Conservation (phyloP, 2,797 vertebrate species). For the Parauchenoglanis punctatus region DNA sequence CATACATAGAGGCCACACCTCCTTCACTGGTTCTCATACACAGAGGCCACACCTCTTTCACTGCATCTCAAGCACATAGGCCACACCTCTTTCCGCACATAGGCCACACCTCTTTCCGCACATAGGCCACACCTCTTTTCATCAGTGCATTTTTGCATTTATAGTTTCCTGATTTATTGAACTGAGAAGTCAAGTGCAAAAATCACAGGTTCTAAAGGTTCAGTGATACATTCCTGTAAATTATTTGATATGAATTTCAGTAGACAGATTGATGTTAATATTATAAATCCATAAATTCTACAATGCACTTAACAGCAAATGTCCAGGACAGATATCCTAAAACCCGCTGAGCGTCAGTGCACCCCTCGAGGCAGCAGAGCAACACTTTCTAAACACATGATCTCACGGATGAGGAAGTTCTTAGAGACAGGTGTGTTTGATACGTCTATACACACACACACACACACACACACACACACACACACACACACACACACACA, state of each 20-base stretch:
- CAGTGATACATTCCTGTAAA: background rate
- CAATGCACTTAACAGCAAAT: background rate
- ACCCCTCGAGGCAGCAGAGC: background rate
- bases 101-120: background rate
- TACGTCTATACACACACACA: no score
- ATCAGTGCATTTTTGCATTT: background rate
- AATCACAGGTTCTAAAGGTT: background rate
- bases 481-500: slow-evolving; percentile 43
- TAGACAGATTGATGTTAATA: background rate
- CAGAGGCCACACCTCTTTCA: background rate
- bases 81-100: background rate
- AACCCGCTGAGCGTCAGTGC: background rate
- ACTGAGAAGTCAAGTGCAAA: background rate
- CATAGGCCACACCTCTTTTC: background rate
- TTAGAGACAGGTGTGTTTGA: no score
- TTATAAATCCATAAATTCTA: background rate
- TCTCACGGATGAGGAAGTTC: slow-evolving; percentile 1
- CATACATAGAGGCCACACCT: background rate
- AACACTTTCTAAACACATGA: background rate
- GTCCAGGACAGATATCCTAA: background rate
- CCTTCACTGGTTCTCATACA: no score
- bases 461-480: no score
- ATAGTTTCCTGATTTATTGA: background rate
- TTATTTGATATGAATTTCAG: background rate
- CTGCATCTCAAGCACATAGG: accelerated